These are phyloP conservation scores for Ylistrum balloti DNA, from an alignment of 1,140 invertebrate genomes.

Conservation along the genomic window DNA sequence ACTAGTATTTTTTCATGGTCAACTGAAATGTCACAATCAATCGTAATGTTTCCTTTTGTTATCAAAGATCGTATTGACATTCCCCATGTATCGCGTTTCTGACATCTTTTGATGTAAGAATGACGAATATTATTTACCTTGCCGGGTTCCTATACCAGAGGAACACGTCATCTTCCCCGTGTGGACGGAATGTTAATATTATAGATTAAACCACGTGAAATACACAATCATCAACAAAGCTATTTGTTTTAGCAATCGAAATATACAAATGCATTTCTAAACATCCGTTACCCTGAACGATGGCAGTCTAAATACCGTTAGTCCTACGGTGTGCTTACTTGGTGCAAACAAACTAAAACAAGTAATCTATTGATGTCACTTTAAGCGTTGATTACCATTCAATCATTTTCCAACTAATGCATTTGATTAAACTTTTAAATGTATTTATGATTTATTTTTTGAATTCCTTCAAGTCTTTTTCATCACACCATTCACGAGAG, in stretches of 20 bases:
- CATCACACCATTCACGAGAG: too few species aligned
- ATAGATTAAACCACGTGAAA: neutral
- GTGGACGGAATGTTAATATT: slow-evolving; percentile 5
- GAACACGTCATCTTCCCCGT: neutral
- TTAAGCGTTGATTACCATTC: neutral
- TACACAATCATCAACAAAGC: neutral
- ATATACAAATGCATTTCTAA: neutral
- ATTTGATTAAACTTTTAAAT: neutral
- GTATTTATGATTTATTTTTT: neutral
- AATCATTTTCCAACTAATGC: neutral
- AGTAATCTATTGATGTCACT: neutral
- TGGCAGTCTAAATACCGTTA: neutral
- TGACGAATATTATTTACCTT: slow-evolving; percentile 16
- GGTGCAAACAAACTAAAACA: neutral
- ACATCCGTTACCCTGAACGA: neutral
- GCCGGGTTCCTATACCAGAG: neutral
- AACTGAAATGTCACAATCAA: slow-evolving; percentile 6
- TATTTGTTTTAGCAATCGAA: neutral
- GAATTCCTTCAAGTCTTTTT: neutral
- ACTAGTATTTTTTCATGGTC: neutral
- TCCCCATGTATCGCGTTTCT: neutral
- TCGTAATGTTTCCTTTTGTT: neutral
- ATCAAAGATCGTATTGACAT: neutral
- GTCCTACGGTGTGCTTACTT: neutral
- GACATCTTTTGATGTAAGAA: slow-evolving; percentile 13